These are phyloP conservation scores for Tiliacea citrago DNA, from an alignment of 2,888 invertebrate species.

Conservation along the genomic window DNA sequence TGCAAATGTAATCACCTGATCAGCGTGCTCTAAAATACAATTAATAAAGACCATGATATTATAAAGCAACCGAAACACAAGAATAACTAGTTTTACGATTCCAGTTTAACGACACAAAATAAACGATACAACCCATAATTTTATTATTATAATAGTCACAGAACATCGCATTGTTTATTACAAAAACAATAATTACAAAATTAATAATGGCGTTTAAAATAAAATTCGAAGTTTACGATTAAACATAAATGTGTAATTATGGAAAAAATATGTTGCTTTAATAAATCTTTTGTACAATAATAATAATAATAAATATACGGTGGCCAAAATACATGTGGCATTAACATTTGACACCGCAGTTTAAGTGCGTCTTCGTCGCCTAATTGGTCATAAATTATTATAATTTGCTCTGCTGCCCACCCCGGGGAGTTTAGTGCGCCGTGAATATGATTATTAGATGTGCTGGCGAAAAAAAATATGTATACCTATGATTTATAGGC, in stretches of 20 bases:
- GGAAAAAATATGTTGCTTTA: constrained; percentile 63
- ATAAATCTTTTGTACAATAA: constrained; percentile 74
- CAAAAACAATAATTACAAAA: constrained; percentile 61
- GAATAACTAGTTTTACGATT: constrained; percentile 36
- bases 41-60: too few species aligned
- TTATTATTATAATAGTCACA: constrained; percentile 41
- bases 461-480: constrained; percentile 71
- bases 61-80: constrained; percentile 15
- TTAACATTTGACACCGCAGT: constrained; percentile 74
- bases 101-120: constrained; percentile 38
- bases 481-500: constrained; percentile 65
- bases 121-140: constrained; percentile 38
- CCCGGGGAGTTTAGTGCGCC: constrained; percentile 71
- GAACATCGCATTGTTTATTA: constrained; percentile 59
- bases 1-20: background rate
- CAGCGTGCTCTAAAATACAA: too few species aligned
- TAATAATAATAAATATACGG: constrained; percentile 78
- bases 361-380: constrained; percentile 74
- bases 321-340: constrained; percentile 76
- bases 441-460: constrained; percentile 75
- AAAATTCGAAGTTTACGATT: constrained; percentile 58
- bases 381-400: constrained; percentile 86
- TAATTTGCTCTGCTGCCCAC: constrained; percentile 81
- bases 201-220: constrained; percentile 65
- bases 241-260: constrained; percentile 64